These are phyloP conservation scores for Salvelinus alpinus DNA, from an alignment of 2,113 vertebrate species.

Conservation along the genomic window DNA sequence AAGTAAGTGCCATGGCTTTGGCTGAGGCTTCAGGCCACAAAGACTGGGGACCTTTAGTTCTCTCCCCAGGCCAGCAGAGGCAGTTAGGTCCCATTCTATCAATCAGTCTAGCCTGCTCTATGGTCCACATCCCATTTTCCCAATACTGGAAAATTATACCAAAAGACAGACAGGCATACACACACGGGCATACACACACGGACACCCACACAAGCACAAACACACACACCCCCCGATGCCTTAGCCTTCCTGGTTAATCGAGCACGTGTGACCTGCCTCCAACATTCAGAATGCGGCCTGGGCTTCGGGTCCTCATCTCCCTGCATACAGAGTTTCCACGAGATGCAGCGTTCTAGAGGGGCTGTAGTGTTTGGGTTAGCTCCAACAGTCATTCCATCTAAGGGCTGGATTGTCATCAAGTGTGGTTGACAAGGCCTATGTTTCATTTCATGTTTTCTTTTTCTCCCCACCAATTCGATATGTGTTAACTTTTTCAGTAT, in stretches of 20 bases:
- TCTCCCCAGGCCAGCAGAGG: conserved; percentile 41
- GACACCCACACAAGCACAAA: background rate
- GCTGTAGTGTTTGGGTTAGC: background rate
- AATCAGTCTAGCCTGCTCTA: conserved; percentile 24
- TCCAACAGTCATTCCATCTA: background rate
- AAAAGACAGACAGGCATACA: background rate
- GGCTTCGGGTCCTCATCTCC: background rate
- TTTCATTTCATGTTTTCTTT: background rate
- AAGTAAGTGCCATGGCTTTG: background rate
- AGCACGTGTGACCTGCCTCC: conserved; percentile 6
- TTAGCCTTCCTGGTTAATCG: background rate
- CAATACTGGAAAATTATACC: background rate
- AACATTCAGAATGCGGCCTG: no score
- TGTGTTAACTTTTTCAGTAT: no score
- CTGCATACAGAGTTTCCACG: background rate
- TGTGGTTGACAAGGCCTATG: background rate
- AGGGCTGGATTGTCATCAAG: conserved; percentile 8
- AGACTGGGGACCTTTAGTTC: conserved; percentile 36
- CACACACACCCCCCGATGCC: background rate
- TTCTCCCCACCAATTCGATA: no score
- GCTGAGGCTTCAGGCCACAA: conserved; percentile 24
- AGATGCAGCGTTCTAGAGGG: background rate
- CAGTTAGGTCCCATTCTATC: conserved; percentile 33
- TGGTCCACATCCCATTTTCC: conserved; percentile 27
- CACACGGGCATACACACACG: background rate